Evolutionary conservation across 2,888 invertebrate genomes (phyloP).

Genomic region (Epicampocera succincta): DNA sequence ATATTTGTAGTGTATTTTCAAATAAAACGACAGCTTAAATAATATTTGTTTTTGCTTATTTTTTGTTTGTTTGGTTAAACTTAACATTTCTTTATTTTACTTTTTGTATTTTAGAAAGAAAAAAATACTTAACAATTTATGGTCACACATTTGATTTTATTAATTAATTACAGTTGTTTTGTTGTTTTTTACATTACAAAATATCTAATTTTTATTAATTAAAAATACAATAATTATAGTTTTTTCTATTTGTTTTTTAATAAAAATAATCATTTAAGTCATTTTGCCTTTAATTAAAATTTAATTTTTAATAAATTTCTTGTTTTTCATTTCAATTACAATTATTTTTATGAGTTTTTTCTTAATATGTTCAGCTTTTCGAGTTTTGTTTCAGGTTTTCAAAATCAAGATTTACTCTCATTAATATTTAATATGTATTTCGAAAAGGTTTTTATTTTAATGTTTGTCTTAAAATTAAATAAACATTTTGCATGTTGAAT

Average conservation of each 20-base stretch:
- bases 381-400: slow-evolving; percentile 30
- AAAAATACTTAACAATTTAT: slow-evolving; percentile 74
- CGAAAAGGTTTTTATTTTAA: slow-evolving; percentile 12
- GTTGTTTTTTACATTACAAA: slow-evolving; percentile 61
- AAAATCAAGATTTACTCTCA: slow-evolving; percentile 19
- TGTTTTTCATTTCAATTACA: slow-evolving; percentile 31
- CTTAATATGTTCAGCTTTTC: slow-evolving; percentile 51
- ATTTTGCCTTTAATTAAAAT: slow-evolving; percentile 47
- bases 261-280: slow-evolving; percentile 58
- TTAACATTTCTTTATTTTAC: slow-evolving; percentile 72
- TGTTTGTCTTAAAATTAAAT: slow-evolving; percentile 24
- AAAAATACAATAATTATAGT: slow-evolving; percentile 38
- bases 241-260: slow-evolving; percentile 19
- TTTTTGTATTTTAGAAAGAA: slow-evolving; percentile 74
- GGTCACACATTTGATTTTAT: slow-evolving; percentile 62
- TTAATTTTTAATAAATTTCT: slow-evolving; percentile 25
- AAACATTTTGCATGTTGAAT: slow-evolving; percentile 7
- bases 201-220: slow-evolving; percentile 34
- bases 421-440: slow-evolving; percentile 26
- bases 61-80: slow-evolving; percentile 70
- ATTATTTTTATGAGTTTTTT: slow-evolving; percentile 43
- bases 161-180: slow-evolving; percentile 53
- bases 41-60: slow-evolving; percentile 60
- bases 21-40: slow-evolving; percentile 1
- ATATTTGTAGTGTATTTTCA: not conserved